Percentiles rank a stretch among this genome's conserved stretches.
Evolutionary conservation across 2,113 vertebrate species (phyloP).

Genomic region (Epinephelus fuscoguttatus): DNA sequence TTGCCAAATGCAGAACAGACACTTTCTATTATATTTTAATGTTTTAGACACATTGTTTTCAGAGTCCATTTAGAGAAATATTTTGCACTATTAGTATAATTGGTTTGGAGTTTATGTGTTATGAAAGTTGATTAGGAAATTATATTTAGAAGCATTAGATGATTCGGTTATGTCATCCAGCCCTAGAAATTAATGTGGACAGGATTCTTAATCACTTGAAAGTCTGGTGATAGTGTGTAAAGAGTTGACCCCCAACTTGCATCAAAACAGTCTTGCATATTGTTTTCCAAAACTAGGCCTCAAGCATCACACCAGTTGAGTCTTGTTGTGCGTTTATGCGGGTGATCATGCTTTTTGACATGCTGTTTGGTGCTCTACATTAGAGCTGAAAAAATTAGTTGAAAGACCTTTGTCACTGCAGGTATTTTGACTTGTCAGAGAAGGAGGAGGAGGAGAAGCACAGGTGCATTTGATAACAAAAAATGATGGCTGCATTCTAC

Average conservation of each 20-base stretch:
- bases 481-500: no score
- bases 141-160: background rate
- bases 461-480: no score
- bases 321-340: background rate
- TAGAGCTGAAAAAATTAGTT: background rate
- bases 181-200: background rate
- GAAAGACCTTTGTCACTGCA: no score
- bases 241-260: background rate
- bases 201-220: background rate
- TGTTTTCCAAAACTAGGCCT: background rate
- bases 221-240: background rate
- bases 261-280: background rate
- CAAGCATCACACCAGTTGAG: background rate
- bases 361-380: background rate
- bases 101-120: background rate
- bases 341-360: background rate
- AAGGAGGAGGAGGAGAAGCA: no score
- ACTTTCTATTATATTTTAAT: background rate
- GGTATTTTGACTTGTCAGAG: no score
- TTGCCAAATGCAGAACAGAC: background rate
- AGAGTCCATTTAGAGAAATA: background rate
- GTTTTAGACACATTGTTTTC: background rate
- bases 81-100: background rate
- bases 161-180: background rate
- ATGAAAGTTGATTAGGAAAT: background rate